A percentile compares a stretch with the other conserved stretches of the same genome.
These are phyloP conservation scores for Papilio demoleus DNA, from an alignment of 2,888 invertebrate genomes.

Conservation along the genomic window DNA sequence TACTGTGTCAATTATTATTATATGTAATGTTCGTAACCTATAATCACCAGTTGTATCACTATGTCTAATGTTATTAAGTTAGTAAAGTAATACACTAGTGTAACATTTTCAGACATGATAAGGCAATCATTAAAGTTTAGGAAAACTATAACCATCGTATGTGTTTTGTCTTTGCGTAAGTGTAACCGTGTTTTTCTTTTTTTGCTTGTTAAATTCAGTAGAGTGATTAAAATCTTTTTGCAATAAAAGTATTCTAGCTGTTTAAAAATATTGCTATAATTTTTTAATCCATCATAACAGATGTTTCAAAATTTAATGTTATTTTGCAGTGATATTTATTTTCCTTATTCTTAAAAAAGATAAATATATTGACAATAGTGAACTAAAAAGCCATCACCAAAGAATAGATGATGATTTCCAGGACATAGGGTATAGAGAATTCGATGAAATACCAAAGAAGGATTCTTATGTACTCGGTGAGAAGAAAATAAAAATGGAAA, in stretches of 20 bases:
- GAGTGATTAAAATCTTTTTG: neutral
- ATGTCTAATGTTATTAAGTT: too few relatives aligned
- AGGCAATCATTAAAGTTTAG: constrained; percentile 74
- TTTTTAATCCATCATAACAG: constrained; percentile 4
- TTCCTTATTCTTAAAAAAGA: constrained; percentile 64
- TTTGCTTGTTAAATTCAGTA: constrained; percentile 19
- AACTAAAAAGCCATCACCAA: constrained; percentile 53
- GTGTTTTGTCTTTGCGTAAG: constrained; percentile 69
- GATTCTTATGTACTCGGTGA: constrained; percentile 54
- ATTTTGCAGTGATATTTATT: constrained; percentile 67
- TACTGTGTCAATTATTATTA: constrained; percentile 20
- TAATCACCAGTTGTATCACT: constrained; percentile 36
- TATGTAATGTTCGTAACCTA: constrained; percentile 18
- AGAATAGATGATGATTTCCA: constrained; percentile 57
- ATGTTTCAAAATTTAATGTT: constrained; percentile 35
- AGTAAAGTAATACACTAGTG: constrained; percentile 62
- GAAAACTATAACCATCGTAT: constrained; percentile 69
- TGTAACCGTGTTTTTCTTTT: constrained; percentile 44
- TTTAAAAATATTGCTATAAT: constrained; percentile 17
- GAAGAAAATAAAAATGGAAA: constrained; percentile 52
- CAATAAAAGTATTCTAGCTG: neutral
- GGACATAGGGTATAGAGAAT: constrained; percentile 60
- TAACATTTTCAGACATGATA: constrained; percentile 72
- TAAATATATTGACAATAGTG: constrained; percentile 50
- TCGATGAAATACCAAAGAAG: constrained; percentile 59